Conservation (phyloP, 1,140 invertebrate species). For the Cydia pomonella region DNA sequence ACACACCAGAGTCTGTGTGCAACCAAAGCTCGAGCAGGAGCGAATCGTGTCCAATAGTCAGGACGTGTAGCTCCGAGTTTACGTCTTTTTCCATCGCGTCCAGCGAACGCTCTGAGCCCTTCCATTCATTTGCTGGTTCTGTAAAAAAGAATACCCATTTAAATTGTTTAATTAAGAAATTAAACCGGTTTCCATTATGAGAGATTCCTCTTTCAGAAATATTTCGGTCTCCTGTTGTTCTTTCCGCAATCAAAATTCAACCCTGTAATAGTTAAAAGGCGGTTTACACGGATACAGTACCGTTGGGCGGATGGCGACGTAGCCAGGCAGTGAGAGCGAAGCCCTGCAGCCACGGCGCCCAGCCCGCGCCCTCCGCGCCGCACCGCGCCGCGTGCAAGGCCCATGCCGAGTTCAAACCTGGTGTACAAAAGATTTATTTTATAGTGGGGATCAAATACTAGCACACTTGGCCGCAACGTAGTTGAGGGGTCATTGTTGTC, state of each 20-base stretch:
- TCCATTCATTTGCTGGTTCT: conserved; percentile 56
- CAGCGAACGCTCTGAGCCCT: conserved; percentile 31
- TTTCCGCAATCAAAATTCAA: too few relatives aligned
- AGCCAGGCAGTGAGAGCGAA: conserved; percentile 83
- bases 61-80: conserved; percentile 44
- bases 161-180: background rate
- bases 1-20: conserved; percentile 50
- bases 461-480: too few relatives aligned
- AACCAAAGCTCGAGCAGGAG: conserved; percentile 69
- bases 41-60: conserved; percentile 65
- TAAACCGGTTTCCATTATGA: background rate
- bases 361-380: conserved; percentile 82
- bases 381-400: conserved; percentile 78
- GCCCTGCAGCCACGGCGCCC: conserved; percentile 84
- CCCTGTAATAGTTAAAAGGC: too few relatives aligned
- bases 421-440: background rate
- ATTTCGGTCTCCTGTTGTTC: too few relatives aligned
- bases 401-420: conserved; percentile 77
- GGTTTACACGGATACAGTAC: too few relatives aligned
- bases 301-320: conserved; percentile 41
- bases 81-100: conserved; percentile 39
- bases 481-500: too few relatives aligned
- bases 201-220: too few relatives aligned
- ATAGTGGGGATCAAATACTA: too few relatives aligned
- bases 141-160: conserved; percentile 34